Percentiles rank a stretch among this genome's conserved stretches.
These are phyloP conservation scores for Apteryx mantelli DNA, from an alignment of 2,113 vertebrate genomes.

Conservation along the genomic window DNA sequence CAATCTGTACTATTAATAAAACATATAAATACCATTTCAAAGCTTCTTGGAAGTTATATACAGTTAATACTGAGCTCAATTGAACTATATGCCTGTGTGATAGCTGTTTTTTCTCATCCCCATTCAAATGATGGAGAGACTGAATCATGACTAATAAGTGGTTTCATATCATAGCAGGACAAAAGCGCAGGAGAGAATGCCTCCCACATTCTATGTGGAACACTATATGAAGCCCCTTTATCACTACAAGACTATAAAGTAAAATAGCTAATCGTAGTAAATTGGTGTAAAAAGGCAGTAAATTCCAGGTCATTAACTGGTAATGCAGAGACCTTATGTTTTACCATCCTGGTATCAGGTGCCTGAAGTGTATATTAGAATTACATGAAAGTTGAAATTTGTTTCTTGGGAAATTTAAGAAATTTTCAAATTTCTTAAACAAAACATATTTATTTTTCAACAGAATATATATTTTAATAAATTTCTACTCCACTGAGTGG, in stretches of 20 bases:
- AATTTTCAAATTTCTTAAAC: background rate
- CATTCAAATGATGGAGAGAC: background rate
- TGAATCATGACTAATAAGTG: background rate
- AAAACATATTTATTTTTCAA: background rate
- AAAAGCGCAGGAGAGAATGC: background rate
- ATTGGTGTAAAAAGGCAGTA: background rate
- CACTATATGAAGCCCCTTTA: background rate
- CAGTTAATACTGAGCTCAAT: background rate
- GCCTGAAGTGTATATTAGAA: background rate
- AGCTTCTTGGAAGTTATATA: background rate
- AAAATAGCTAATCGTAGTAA: background rate
- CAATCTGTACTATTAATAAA: background rate
- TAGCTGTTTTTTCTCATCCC: background rate
- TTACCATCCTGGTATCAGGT: background rate
- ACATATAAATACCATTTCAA: background rate
- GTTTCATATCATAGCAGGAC: background rate
- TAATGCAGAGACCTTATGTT: background rate
- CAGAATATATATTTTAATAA: background rate
- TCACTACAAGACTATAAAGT: background rate
- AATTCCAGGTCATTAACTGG: background rate
- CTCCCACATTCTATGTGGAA: background rate
- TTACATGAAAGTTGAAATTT: background rate
- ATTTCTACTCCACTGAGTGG: background rate
- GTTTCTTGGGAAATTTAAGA: background rate
- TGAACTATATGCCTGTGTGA: background rate